Evolutionary conservation across 2,113 vertebrate species (phyloP), one percentile per base, ranked within the genome.

Genomic region (Monarcha castaneiventris): DNA sequence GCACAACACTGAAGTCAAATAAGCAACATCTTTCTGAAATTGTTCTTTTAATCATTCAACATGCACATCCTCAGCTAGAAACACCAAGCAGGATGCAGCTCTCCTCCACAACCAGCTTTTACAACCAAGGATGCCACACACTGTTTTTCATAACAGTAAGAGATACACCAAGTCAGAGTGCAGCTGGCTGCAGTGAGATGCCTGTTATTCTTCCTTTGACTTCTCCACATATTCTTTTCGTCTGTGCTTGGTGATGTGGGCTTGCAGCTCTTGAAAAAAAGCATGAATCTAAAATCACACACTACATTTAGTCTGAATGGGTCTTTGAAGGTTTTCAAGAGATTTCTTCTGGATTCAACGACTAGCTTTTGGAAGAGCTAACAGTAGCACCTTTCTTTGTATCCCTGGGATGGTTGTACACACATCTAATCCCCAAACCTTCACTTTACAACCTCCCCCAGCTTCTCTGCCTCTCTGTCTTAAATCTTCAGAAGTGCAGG

Each of bases 341-440:
- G 23, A 20, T 20, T 81, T 74, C 21, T 52, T 78, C 68, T 64
- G 21, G 52, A 72, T 59, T 59, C 61, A 76, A 48, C 20, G 49
- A 49, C 9, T 4, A 76, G 55, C 4, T 87, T 91, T 59, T 66
- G 32, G 21, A 94, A 96, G 44, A 39, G 64, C 23, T 48, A 68
- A 67, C 63, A 88, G 76, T 41, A 96, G 82, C 43, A 87, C 30
- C 29, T 37, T 72, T 63, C 83, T 84, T 84, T 77, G 37, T 68
- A 43, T 44, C 48, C 61, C 52, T 62, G 27, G 27, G 37, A 68
- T 18, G 21, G 19, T 8, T 9, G 3, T 14, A 41, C 17, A 55
- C 77, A 78, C 29, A 90, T 46, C 32, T 71, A 77, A 62, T 27
- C 16, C 32, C 35, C 39, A 83, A 59, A 58, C 9, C 10, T 51